Conservation (phyloP, 2,888 invertebrate species). For the Agrenia bidenticulata region DNA sequence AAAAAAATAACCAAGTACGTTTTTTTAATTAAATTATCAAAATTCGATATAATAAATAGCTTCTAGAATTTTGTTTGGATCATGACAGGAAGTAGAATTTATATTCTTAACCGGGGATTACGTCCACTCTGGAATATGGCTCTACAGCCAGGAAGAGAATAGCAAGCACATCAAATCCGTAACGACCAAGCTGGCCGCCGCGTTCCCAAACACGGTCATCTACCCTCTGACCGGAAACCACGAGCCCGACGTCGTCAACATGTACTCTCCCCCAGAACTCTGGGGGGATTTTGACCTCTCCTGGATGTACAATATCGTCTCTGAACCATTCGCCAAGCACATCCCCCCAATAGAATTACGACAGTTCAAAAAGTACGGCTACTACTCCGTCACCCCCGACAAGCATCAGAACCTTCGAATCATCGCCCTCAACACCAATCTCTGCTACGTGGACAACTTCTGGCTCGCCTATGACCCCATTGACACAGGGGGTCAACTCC, state of each 20-base stretch:
- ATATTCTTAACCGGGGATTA: constrained; percentile 85
- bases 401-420: constrained; percentile 66
- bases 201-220: constrained; percentile 63
- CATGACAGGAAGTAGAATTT: constrained; percentile 63
- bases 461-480: constrained; percentile 72
- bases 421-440: constrained; percentile 77
- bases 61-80: constrained; percentile 6
- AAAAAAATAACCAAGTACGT: constrained; percentile 72
- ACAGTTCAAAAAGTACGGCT: constrained; percentile 70
- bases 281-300: constrained; percentile 35
- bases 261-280: constrained; percentile 38
- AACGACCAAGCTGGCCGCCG: constrained; percentile 60
- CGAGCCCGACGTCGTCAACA: constrained; percentile 62
- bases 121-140: constrained; percentile 86
- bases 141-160: constrained; percentile 69
- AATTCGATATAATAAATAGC: background rate
- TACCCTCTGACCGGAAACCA: constrained; percentile 78
- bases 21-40: no score
- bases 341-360: constrained; percentile 65
- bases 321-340: constrained; percentile 14
- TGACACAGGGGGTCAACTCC: constrained; percentile 67
- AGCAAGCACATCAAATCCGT: constrained; percentile 62
- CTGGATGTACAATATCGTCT: constrained; percentile 71
- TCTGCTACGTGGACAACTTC: constrained; percentile 71
- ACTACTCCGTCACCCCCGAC: constrained; percentile 68